Base-by-base conservation (phyloP, 2,888 invertebrate genomes). In the Choreutis nemorana region DNA sequence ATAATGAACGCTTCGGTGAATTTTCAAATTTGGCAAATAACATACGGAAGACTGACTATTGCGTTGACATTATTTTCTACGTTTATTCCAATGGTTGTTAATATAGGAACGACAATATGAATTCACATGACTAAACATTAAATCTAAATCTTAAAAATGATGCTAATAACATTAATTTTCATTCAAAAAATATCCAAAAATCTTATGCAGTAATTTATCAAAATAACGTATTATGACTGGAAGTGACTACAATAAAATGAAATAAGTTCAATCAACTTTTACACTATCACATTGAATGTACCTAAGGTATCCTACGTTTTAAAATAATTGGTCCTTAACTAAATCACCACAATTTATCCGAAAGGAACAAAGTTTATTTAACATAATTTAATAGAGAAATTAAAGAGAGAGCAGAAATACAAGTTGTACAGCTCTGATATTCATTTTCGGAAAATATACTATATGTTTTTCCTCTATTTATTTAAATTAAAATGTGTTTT, bases 151-250 rank as follows among this genome's bases (percentile, higher is more conserved):
- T 58, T 62, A 63, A 50, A 45, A 54, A 50, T 53, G 55, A 48
- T 47, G 44, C 36, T 42, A 57, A 73, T 73, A 75, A 72, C 71
- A 70, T 64, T 55, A 59, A 59, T 57, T 61, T 45, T 36, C 45
- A 33, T 41, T 54, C 53, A 57, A 42, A 41, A 47, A 48, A 48
- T 52, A 55, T 50, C 51, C 50, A 55, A 57, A 55, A 52, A 60
- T 61, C 10, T 26, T 32, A 20, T 9, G 8, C 10, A 61, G 67
- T 68, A 70, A 64, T 55, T 61, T 64, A 70, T n/a, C n/a, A 67
- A 52, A 55, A 57, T 71, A 67, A 72, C 67, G 68, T 77, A 78
- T 77, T 77, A 77, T 78, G 78, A 78, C 78, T 78, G 68, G 67
- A 75, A 75, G 75, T 77, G 78, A 78, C 78, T 78, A 78, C 57